A percentile compares a stretch with the other conserved stretches of the same genome.
These are phyloP conservation scores for Psilanteris sp. DNA, from an alignment of 1,140 invertebrate genomes.

Conservation along the genomic window DNA sequence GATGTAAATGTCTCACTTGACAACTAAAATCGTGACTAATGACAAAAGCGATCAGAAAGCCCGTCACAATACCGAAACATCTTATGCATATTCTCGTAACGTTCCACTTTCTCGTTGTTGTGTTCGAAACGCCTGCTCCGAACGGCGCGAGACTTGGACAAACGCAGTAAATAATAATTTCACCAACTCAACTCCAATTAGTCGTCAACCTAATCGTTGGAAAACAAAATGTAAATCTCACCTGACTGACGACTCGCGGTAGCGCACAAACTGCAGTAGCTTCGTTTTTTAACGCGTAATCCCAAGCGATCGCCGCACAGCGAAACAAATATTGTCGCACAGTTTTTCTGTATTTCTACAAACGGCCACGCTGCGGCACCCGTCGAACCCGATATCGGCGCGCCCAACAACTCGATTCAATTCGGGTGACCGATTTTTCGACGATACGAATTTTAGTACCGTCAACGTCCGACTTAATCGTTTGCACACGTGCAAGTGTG, in stretches of 20 bases:
- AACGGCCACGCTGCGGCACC: too few species aligned
- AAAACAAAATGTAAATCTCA: too few species aligned
- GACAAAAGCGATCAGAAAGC: not conserved
- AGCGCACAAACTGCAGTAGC: too few species aligned
- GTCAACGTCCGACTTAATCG: slow-evolving; percentile 68
- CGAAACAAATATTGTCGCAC: not conserved
- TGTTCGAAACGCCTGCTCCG: not conserved
- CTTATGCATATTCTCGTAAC: not conserved
- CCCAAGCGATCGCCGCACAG: slow-evolving; percentile 30
- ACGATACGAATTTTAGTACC: slow-evolving; percentile 35
- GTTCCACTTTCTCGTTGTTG: slow-evolving; percentile 1
- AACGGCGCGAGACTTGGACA: not conserved
- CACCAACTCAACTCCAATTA: too few species aligned
- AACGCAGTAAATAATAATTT: too few species aligned
- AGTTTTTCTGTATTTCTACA: too few species aligned
- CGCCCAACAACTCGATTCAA: too few species aligned
- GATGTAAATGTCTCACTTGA: too few species aligned
- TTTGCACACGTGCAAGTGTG: slow-evolving; percentile 78
- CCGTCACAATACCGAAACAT: not conserved
- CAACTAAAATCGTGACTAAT: slow-evolving; percentile 1
- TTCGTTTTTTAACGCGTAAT: slow-evolving; percentile 35
- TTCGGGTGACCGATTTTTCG: slow-evolving; percentile 38
- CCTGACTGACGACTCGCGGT: too few species aligned
- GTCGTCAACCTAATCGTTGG: too few species aligned
- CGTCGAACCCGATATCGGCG: too few species aligned